Percentiles rank a stretch among this genome's conserved stretches.
phyloP scores from a whole-genome alignment of 2,888 invertebrate species.

The Drosophila testacea region DNA sequence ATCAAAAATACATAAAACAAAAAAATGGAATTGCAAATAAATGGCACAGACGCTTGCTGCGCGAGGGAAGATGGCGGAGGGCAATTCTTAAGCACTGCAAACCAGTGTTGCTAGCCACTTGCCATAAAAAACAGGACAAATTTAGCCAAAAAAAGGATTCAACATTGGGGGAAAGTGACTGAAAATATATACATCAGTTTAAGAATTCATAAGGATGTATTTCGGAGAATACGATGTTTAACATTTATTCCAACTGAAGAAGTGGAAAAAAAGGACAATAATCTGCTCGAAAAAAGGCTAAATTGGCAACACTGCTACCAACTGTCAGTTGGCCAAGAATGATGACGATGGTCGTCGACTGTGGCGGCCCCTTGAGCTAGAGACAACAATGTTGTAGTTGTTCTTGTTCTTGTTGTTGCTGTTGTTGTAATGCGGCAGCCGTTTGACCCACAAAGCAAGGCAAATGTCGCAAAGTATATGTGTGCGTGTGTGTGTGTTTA shows the following conservation, averaged over 20 bases:
- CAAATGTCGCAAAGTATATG: constrained; percentile 48
- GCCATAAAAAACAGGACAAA: no score
- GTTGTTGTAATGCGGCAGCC: constrained; percentile 49
- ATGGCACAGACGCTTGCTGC: constrained; percentile 3
- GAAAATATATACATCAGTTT: no score
- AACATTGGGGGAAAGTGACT: no score
- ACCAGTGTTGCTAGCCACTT: not conserved
- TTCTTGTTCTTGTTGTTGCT: not conserved
- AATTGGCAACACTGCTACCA: no score
- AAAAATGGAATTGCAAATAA: constrained; percentile 37
- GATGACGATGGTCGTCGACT: constrained; percentile 29
- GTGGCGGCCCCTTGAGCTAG: constrained; percentile 8
- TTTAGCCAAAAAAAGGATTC: no score
- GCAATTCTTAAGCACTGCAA: constrained; percentile 6
- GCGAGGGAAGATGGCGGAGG: not conserved
- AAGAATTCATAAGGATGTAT: no score
- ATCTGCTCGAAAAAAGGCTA: no score
- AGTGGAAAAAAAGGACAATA: no score
- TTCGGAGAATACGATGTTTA: no score
- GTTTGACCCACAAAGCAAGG: constrained; percentile 65
- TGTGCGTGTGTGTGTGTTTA: constrained; percentile 10
- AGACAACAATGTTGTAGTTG: not conserved
- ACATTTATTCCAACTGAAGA: no score
- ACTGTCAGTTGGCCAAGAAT: constrained; percentile 44
- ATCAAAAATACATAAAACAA: constrained; percentile 38